Evolutionary conservation across 2,888 invertebrate genomes (phyloP).

Genomic region (Amblyjoppa proteus): DNA sequence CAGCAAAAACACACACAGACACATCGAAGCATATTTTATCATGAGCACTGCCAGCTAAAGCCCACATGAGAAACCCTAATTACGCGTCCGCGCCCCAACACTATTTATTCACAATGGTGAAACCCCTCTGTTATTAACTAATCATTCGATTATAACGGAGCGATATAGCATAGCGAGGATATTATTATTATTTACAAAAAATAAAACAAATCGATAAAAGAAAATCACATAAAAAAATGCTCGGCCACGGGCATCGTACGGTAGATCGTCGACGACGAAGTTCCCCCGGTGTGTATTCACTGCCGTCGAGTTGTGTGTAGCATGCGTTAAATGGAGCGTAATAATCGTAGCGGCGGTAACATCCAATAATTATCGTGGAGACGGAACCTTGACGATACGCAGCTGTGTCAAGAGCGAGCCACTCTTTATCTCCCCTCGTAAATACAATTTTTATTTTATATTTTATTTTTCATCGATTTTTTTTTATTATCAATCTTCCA

Average conservation of each 20-base stretch:
- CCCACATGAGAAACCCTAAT: constrained; percentile 67
- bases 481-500: neutral
- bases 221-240: neutral
- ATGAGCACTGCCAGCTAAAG: constrained; percentile 13
- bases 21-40: constrained; percentile 51
- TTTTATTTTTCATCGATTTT: neutral
- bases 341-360: constrained; percentile 46
- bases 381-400: constrained; percentile 37
- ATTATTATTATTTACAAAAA: constrained; percentile 13
- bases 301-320: constrained; percentile 10
- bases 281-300: constrained; percentile 52
- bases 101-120: constrained; percentile 70
- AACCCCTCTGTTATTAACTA: constrained; percentile 71
- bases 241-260: constrained; percentile 15
- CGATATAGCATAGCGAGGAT: constrained; percentile 28
- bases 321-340: constrained; percentile 59
- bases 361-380: constrained; percentile 57
- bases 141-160: constrained; percentile 67
- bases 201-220: neutral
- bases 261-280: constrained; percentile 39
- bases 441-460: neutral
- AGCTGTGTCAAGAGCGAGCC: neutral
- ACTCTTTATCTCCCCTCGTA: neutral
- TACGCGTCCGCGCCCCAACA: constrained; percentile 61
- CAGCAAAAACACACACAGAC: neutral